Evolutionary conservation across 2,113 vertebrate species (phyloP), one percentile per base, ranked within the genome.

Genomic region (Pampusana beccarii): DNA sequence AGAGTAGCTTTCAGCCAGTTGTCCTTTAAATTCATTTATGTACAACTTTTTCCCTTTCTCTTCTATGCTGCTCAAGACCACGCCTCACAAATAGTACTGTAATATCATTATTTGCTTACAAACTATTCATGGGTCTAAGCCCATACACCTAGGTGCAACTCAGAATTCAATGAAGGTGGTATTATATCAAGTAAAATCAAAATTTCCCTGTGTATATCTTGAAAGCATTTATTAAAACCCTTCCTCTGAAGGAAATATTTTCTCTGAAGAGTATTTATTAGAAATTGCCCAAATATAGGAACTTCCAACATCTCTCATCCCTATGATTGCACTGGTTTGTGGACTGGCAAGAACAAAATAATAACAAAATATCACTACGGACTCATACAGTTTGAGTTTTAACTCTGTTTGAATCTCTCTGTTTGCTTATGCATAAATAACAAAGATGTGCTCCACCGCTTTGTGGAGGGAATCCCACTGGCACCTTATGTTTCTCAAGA

Each of bases 391-490:
- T 53, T 80, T 80, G 75, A 71, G 79, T 95, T 90, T 92, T 70
- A 87, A 73, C 13, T 64, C 86, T 88, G 44, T 23, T 48, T 48
- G 50, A 20, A 67, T 82, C 23, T 46, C 65, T 80, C 38, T 95
- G 78, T 89, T 90, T 96, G 38, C 82, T 86, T 79, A 58, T 77
- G 85, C 67, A 69, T 86, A 93, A 93, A 88, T 36, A 90, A 71
- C 75, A 84, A 88, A 89, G 65, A 58, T 53, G 31, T 28, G 46
- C 56, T 84, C 56, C 93, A 65, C 54, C 65, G 79, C 81, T 86
- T 83, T 53, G 33, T 50, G 31, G 17, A 38, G 38, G 42, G 44
- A 93, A 77, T 77, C 69, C 70, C 13, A 60, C 60, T 65, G 84
- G 24, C 28, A 80, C 58, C 46, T 95, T 94, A 71, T 71, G 73